A percentile compares a stretch with the other conserved stretches of the same genome.
phyloP scores from a whole-genome alignment of 2,113 vertebrate genomes.

The Amia ocellicauda region DNA sequence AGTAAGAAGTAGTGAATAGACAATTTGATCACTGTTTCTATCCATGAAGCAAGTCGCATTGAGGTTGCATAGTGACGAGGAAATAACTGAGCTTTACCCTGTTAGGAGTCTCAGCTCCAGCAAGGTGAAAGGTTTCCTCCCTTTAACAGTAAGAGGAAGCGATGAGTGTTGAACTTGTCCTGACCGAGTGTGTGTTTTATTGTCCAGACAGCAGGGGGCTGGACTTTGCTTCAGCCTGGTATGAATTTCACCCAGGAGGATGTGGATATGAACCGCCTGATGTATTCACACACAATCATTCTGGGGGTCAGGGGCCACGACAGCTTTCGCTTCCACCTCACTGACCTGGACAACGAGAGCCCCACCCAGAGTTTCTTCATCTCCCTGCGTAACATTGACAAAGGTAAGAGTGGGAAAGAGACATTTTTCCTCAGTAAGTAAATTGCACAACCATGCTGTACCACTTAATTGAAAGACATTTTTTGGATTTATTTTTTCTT shows the following conservation, averaged over 20 bases:
- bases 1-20: too few species aligned
- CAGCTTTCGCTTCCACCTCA: constrained; percentile 63
- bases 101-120: too few species aligned
- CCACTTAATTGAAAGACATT: too few species aligned
- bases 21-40: too few species aligned
- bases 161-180: too few species aligned
- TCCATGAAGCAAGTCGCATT: too few species aligned
- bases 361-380: constrained; percentile 55
- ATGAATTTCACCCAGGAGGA: constrained; percentile 65
- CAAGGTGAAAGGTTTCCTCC: too few species aligned
- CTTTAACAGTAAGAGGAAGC: too few species aligned
- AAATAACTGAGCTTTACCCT: too few species aligned
- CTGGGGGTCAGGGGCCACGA: constrained; percentile 48
- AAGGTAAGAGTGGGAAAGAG: constrained; percentile 46
- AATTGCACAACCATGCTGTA: background rate
- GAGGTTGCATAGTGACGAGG: too few species aligned
- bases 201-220: constrained; percentile 45
- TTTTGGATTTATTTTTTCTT: too few species aligned
- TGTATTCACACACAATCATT: constrained; percentile 46
- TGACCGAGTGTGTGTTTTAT: background rate
- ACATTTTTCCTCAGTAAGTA: background rate
- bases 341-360: constrained; percentile 51
- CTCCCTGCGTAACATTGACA: constrained; percentile 43
- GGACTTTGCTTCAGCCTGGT: constrained; percentile 43
- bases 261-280: constrained; percentile 62